Conservation (phyloP, 1,140 invertebrate genomes). For the Drosophila rufa region DNA sequence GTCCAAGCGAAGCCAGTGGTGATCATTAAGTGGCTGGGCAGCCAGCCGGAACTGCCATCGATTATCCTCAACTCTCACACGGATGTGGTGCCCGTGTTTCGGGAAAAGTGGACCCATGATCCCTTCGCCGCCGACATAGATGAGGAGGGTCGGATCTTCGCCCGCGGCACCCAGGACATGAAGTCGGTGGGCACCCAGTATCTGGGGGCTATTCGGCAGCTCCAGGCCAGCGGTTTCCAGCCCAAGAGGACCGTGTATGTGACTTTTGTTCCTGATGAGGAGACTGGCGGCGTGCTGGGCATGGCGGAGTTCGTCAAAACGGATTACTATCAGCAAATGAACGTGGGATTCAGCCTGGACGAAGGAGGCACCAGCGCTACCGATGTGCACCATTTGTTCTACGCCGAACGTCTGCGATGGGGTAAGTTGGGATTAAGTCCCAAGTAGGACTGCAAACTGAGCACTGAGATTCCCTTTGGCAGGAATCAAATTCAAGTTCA, state of each 20-base stretch:
- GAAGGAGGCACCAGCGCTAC: conserved; percentile 90
- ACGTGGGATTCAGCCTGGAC: conserved; percentile 95
- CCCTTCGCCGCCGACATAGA: conserved; percentile 92
- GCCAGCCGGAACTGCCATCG: conserved; percentile 88
- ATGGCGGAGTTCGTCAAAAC: conserved; percentile 93
- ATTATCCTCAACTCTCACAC: conserved; percentile 95
- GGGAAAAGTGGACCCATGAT: conserved; percentile 87
- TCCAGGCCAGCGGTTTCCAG: conserved; percentile 87
- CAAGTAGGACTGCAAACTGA: no score
- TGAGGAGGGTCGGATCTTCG: conserved; percentile 92
- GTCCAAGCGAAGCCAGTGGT: conserved; percentile 88
- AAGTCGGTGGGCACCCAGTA: conserved; percentile 80
- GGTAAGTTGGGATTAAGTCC: conserved; percentile 83
- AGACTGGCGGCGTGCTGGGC: conserved; percentile 93
- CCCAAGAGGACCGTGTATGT: conserved; percentile 90
- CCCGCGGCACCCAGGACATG: conserved; percentile 90
- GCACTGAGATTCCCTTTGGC: no score
- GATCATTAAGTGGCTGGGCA: conserved; percentile 91
- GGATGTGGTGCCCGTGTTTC: conserved; percentile 94
- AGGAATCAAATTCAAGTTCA: conserved; percentile 60
- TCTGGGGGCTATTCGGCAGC: conserved; percentile 90
- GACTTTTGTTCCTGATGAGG: conserved; percentile 96
- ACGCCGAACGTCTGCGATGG: conserved; percentile 91
- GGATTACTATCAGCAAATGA: conserved; percentile 92
- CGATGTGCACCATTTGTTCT: conserved; percentile 90